Percentiles rank a stretch among this genome's conserved stretches.
These are phyloP conservation scores for Allacma fusca DNA, from an alignment of 2,888 invertebrate genomes.

Conservation along the genomic window DNA sequence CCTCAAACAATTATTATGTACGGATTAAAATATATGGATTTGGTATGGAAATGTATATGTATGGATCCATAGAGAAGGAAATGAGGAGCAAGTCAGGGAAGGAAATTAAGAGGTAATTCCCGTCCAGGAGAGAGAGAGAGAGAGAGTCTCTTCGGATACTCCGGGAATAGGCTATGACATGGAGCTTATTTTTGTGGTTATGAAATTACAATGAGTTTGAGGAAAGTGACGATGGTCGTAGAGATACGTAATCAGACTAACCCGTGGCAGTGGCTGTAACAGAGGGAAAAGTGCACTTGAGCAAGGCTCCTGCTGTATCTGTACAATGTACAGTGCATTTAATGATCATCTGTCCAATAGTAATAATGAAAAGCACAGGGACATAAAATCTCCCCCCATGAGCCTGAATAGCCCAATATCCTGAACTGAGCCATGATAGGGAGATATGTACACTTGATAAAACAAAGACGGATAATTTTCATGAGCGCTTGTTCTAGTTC, in stretches of 20 bases:
- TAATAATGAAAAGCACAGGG: slow-evolving; percentile 26
- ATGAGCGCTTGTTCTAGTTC: slow-evolving; percentile 21
- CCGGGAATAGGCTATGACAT: too few relatives aligned
- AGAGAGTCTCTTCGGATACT: too few relatives aligned
- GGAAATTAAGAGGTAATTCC: too few relatives aligned
- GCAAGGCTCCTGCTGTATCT: neutral
- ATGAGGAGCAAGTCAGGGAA: too few relatives aligned
- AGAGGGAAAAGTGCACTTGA: neutral
- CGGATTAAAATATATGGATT: too few relatives aligned
- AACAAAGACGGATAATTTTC: slow-evolving; percentile 27
- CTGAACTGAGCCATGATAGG: slow-evolving; percentile 16
- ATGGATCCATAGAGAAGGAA: too few relatives aligned
- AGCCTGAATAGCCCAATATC: slow-evolving; percentile 22
- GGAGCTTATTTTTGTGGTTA: too few relatives aligned
- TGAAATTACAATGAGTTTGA: too few relatives aligned
- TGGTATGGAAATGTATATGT: too few relatives aligned
- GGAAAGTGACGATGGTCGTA: too few relatives aligned
- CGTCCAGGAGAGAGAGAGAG: too few relatives aligned
- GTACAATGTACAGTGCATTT: neutral
- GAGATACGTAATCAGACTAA: neutral
- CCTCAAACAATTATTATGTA: too few relatives aligned
- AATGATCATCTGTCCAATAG: slow-evolving; percentile 23
- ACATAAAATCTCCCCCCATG: slow-evolving; percentile 27
- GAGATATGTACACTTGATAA: slow-evolving; percentile 10
- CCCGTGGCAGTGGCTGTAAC: neutral